These are phyloP conservation scores for Cydia splendana DNA, from an alignment of 1,140 invertebrate species.

Conservation along the genomic window DNA sequence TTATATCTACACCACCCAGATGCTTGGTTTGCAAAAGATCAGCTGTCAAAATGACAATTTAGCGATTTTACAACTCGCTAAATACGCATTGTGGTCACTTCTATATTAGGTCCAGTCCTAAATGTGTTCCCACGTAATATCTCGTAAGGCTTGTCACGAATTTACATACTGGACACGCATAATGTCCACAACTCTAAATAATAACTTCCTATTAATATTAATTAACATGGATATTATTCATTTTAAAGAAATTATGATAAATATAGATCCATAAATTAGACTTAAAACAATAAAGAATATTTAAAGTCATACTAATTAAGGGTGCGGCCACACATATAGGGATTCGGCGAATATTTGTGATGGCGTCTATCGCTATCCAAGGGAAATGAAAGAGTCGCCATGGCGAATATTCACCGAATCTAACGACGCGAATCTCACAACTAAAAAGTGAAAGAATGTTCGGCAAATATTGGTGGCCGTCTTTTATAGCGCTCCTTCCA, in stretches of 20 bases:
- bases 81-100: neutral
- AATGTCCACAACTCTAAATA: neutral
- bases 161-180: conserved; percentile 9
- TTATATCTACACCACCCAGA: neutral
- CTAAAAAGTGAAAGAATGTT: neutral
- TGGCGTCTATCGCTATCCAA: too few species aligned
- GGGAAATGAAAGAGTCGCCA: too few species aligned
- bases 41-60: neutral
- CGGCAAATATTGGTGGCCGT: neutral
- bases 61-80: neutral
- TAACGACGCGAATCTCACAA: too few species aligned
- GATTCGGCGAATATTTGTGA: too few species aligned
- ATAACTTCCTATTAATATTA: neutral
- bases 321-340: too few species aligned
- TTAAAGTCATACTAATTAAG: neutral
- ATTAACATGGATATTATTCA: neutral
- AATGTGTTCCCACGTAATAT: conserved; percentile 12
- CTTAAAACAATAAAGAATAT: neutral
- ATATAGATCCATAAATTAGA: neutral
- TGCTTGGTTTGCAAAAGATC: neutral
- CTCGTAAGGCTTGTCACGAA: neutral
- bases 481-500: neutral
- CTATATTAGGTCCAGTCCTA: neutral
- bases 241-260: neutral
- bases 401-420: neutral